Percentiles rank a stretch among this genome's conserved stretches.
Evolutionary conservation across 2,888 invertebrate species (phyloP).

Genomic region (Unio delphinus): DNA sequence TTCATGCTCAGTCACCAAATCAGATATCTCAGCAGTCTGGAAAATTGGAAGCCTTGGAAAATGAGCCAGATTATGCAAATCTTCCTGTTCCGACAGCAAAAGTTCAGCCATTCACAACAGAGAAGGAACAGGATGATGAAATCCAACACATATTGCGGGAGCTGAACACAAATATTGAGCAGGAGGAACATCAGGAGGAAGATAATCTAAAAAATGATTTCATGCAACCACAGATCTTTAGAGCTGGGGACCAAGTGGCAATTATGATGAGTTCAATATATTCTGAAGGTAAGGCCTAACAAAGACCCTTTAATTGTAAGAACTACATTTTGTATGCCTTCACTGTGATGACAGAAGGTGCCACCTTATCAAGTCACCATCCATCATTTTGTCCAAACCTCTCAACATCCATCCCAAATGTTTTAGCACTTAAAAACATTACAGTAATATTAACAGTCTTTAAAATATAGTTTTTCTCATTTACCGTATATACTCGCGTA

Average conservation of each 20-base stretch:
- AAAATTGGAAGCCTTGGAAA: slow-evolving; percentile 24
- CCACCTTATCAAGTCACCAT: background rate
- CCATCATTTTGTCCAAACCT: no score
- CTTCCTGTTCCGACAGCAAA: slow-evolving; percentile 33
- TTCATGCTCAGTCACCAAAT: slow-evolving; percentile 34
- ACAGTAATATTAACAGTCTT: no score
- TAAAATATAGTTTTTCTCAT: no score
- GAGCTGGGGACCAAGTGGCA: slow-evolving; percentile 4
- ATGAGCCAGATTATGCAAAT: slow-evolving; percentile 69
- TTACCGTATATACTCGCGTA: no score
- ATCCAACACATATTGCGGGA: no score
- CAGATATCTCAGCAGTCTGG: slow-evolving; percentile 40
- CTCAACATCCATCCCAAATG: no score
- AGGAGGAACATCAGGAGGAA: slow-evolving; percentile 9
- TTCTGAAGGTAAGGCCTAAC: slow-evolving; percentile 33
- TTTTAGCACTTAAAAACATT: no score
- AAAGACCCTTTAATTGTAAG: background rate
- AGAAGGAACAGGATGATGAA: no score
- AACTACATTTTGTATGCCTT: background rate
- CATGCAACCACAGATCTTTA: no score
- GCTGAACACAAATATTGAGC: no score
- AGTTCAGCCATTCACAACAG: no score
- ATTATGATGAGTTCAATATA: slow-evolving; percentile 39
- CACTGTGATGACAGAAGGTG: background rate
- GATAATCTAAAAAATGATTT: slow-evolving; percentile 30